Percentiles rank a stretch among this genome's conserved stretches.
Evolutionary conservation across 2,888 invertebrate genomes (phyloP).

Genomic region (Athrips mouffetella): DNA sequence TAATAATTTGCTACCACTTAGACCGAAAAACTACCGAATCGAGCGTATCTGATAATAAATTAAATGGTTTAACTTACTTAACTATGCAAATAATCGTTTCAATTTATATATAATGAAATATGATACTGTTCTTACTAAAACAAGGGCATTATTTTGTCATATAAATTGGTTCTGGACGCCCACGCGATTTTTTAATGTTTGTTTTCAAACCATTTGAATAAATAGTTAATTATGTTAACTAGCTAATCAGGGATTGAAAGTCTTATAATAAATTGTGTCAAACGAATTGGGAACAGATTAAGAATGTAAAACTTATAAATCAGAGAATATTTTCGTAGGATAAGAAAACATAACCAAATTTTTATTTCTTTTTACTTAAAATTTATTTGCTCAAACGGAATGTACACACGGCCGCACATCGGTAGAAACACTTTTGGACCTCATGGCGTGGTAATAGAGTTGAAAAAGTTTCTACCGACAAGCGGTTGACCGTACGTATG

Average conservation of each 20-base stretch:
- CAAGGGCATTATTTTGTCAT: slow-evolving; percentile 44
- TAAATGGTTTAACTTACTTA: slow-evolving; percentile 7
- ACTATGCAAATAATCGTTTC: slow-evolving; percentile 10
- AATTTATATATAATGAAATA: slow-evolving; percentile 14
- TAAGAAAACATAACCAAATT: too few relatives aligned
- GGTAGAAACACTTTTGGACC: too few relatives aligned
- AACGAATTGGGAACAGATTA: slow-evolving; percentile 14
- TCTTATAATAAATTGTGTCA: slow-evolving; percentile 33
- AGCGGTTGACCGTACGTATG: too few relatives aligned
- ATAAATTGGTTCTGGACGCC: slow-evolving; percentile 37
- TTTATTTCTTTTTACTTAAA: too few relatives aligned
- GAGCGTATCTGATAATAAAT: background rate
- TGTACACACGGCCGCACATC: too few relatives aligned
- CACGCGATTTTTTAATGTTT: slow-evolving; percentile 44
- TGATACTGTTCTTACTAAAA: slow-evolving; percentile 10
- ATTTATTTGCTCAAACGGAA: too few relatives aligned
- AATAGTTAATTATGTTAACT: slow-evolving; percentile 64
- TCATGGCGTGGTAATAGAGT: too few relatives aligned
- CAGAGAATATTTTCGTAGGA: too few relatives aligned
- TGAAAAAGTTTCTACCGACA: too few relatives aligned
- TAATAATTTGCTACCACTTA: background rate
- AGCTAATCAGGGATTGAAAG: slow-evolving; percentile 36
- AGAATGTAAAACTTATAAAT: too few relatives aligned
- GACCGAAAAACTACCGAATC: slow-evolving; percentile 3
- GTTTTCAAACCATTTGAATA: slow-evolving; percentile 56